Base-by-base conservation (phyloP, 2,113 vertebrate species). In the Equus przewalskii region DNA sequence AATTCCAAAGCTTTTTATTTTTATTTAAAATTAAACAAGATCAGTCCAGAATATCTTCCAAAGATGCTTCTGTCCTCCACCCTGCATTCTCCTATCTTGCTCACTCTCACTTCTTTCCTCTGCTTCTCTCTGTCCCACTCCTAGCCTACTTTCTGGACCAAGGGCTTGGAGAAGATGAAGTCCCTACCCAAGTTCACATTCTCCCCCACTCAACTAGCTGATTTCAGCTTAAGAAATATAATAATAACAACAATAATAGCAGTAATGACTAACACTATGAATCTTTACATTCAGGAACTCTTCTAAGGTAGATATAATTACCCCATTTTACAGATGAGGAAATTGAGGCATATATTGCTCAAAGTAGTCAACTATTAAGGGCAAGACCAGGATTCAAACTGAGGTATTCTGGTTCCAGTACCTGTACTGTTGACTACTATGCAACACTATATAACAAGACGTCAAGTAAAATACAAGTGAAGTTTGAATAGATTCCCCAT, bases 21-120 rank as follows among this genome's bases (percentile, higher is more conserved):
- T 91, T 82, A 64, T 76, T 72, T 72, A 78, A 94, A 72, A 86
- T 89, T 60, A 28, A 73, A 30, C 82, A 86, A 51, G 21, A 58
- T 87, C 13, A 70, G 14, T 33, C 67, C 33, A 93, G 2, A 93
- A n/a, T 82, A 19, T 78, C 64, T 67, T 44, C 54, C 54, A 67
- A 73, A 73, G 33, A 73, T 33, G 5, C 6, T 60, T 92, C 24
- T 78, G 21, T 70, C 67, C 36, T 76, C 36, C 2, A 9, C 7
- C 13, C 75, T 82, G 15, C 79, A 54, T 83, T 62, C 5, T 80
- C 7, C 73, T 33, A 13, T n/a, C 54, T 89, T 76, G 21, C 11
- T 64, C 51, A 64, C 30, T 30, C 30, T 49, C 56, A 8, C 62
- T 78, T 58, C n/a, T 93, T 41, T 76, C 62, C 26, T 80, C 26